Evolutionary conservation across 2,888 invertebrate genomes (phyloP), one percentile per base, ranked within the genome.

Genomic region (Cantharis lateralis): DNA sequence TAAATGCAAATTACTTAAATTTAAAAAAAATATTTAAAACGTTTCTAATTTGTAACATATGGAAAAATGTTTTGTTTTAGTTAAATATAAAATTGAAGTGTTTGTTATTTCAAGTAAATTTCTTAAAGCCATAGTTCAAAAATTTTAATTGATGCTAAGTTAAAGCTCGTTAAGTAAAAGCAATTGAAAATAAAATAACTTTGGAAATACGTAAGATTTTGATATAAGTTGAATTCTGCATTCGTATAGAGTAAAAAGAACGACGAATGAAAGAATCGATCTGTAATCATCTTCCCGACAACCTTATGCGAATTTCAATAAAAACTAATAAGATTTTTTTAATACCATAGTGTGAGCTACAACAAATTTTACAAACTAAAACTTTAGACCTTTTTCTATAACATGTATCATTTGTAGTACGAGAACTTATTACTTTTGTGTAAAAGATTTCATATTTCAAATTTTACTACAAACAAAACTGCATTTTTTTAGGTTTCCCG

Each of bases 1-100:
- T 66, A 66, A 66, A 66, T 66, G 64, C 64, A 66, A 66, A 66
- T 66, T 66, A 66, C 64, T 66, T 24, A 15, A 66, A 66, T 66
- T 20, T 18, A 18, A 66, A 66, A 66, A 66, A 66, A 66, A 66
- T 66, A 66, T 24, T 48, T 48, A 48, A 48, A 48, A 13, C 48
- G 48, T 4, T 48, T 48, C 48, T 48, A 48, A 48, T 48, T 48
- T n/a, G 48, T 9, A 48, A n/a, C 48, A 48, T 48, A 48, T n/a
- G 48, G 13, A n/a, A 48, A n/a, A 48, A n/a, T 48, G n/a, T 48
- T 48, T 48, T 48, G 48, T 13, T 32, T 32, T 32, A 3, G 7
- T 48, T n/a, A 48, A 48, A n/a, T 48, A n/a, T 5, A n/a, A 48
- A 48, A n/a, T 48, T 48, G n/a, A 48, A 48, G 48, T 5, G 7